Evolutionary conservation across 1,140 invertebrate genomes (phyloP), one percentile per base, ranked within the genome.

Genomic region (Drosophila santomea): DNA sequence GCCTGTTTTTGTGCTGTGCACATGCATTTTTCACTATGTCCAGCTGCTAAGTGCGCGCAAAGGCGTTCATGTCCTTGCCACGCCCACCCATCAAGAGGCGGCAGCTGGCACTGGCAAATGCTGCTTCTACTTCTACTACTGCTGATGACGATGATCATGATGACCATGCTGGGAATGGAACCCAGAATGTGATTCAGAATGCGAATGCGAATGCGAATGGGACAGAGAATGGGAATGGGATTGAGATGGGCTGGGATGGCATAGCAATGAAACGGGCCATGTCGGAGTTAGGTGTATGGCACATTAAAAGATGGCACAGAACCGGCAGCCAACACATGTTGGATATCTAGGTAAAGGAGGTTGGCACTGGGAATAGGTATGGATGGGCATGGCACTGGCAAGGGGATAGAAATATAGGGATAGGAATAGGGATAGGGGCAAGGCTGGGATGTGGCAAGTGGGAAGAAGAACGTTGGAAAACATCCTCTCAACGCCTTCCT

Each of bases 281-380:
- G 74, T 52, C 58, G 56, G 60, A 66, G 63, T 69, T 78, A 58
- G 67, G 61, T 84, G 72, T 84, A 59, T 76, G 81, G 67, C 72
- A 84, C 80, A 84, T 84, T 84, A 78, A 80, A 80, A 84, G 80
- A 81, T 81, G 74, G 61, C 79, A 76, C 59, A 83, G 62, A 60
- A 71, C 28, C 72, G 23, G 52, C 67, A 59, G 63, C 74, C 72
- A 68, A 55, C 74, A 76, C 62, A 76, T 79, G 75, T 55, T 81
- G 59, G 59, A 23, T 69, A 74, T 80, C 67, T 85, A 72, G 80
- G 57, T 76, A 36, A 44, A 28, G 60, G 45, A 14, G 38, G 14
- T 15, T 17, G 52, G 61, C 41, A n/a, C 43, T 15, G 12, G 62
- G 62, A 10, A 10, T 32, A 32, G 32, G 32, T 32, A 32, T 32